Conservation (phyloP, 2,797 vertebrate genomes). For the Acrossocheilus wenchowensis region DNA sequence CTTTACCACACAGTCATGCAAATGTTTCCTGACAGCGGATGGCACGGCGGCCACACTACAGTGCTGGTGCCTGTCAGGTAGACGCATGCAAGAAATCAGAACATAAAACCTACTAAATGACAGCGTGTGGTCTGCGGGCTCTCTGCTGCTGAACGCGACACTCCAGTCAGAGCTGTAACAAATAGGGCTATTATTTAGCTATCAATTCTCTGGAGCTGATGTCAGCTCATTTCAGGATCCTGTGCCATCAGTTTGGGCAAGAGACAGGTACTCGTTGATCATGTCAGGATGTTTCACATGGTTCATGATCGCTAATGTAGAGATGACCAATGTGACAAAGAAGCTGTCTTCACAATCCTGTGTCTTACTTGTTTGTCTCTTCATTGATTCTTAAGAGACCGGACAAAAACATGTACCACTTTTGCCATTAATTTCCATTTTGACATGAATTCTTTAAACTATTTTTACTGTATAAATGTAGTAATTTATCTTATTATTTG, state of each 20-base stretch:
- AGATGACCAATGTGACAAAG: slow-evolving; percentile 53
- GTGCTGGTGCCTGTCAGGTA: neutral
- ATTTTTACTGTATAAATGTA: neutral
- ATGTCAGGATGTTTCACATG: slow-evolving; percentile 52
- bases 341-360: slow-evolving; percentile 11
- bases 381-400: neutral
- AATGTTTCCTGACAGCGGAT: slow-evolving; percentile 14
- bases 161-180: slow-evolving; percentile 55
- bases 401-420: neutral
- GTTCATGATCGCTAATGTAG: slow-evolving; percentile 51
- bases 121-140: slow-evolving; percentile 1
- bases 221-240: slow-evolving; percentile 63
- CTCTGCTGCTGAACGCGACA: slow-evolving; percentile 27
- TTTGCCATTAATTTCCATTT: neutral
- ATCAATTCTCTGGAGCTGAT: slow-evolving; percentile 69
- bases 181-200: slow-evolving; percentile 67
- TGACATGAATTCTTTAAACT: neutral
- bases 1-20: neutral
- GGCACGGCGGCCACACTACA: neutral
- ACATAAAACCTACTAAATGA: slow-evolving; percentile 43
- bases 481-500: neutral
- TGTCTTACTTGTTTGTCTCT: neutral
- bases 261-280: slow-evolving; percentile 66
- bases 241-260: slow-evolving; percentile 58
- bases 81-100: slow-evolving; percentile 11